phyloP scores from a whole-genome alignment of 2,888 invertebrate species.

The Pristionchus exspectatus region DNA sequence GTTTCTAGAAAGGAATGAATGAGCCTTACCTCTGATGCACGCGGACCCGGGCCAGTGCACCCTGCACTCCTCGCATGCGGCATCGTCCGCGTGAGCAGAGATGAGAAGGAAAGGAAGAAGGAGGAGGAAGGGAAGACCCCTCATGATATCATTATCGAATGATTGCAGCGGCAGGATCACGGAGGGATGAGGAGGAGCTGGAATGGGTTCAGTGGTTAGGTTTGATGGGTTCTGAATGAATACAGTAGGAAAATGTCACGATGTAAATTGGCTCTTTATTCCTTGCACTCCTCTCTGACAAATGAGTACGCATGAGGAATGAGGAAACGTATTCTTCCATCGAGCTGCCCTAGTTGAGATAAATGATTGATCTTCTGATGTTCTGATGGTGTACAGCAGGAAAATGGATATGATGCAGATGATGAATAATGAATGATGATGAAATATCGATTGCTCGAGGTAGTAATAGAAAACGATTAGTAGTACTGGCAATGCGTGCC shows the following conservation, averaged over 20 bases:
- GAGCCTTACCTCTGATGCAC: neutral
- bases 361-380: no score
- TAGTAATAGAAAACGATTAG: neutral
- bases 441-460: neutral
- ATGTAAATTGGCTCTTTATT: no score
- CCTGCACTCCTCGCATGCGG: constrained; percentile 22
- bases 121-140: neutral
- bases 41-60: constrained; percentile 50
- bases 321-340: no score
- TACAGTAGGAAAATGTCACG: no score
- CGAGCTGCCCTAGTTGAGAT: no score
- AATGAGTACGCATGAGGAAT: no score
- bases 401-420: no score
- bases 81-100: neutral
- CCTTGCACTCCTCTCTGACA: no score
- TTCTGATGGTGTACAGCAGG: no score
- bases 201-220: neutral
- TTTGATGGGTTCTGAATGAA: no score
- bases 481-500: constrained; percentile 9
- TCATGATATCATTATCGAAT: constrained; percentile 26
- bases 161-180: neutral
- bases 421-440: no score
- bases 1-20: neutral
- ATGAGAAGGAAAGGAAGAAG: neutral
- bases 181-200: neutral